Evolutionary conservation across 2,113 vertebrate genomes (phyloP).

Genomic region (Henicopernis longicauda): DNA sequence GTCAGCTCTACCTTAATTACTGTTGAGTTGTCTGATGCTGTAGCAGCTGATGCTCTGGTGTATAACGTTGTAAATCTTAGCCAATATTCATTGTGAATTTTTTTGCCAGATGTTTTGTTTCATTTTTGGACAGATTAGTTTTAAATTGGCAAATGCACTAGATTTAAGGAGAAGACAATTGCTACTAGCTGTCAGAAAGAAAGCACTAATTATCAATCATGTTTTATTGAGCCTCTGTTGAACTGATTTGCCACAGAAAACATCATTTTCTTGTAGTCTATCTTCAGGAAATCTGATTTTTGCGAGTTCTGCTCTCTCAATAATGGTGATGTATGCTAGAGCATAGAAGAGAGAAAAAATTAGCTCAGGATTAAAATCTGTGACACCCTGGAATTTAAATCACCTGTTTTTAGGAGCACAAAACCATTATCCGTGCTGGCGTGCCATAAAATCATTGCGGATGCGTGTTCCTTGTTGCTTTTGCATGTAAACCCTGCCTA

Average conservation of each 20-base stretch:
- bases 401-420: not conserved
- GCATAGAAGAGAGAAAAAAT: not conserved
- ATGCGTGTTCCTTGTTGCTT: not conserved
- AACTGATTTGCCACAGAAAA: not conserved
- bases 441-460: not conserved
- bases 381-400: not conserved
- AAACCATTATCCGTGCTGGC: not conserved
- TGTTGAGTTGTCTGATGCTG: not conserved
- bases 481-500: not conserved
- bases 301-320: not conserved
- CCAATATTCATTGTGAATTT: not conserved
- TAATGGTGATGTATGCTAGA: not conserved
- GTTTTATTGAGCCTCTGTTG: slow-evolving; percentile 6
- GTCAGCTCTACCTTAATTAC: not conserved
- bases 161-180: slow-evolving; percentile 5
- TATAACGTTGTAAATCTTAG: not conserved
- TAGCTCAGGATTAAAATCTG: not conserved
- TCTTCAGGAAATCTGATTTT: not conserved
- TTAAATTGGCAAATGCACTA: not conserved
- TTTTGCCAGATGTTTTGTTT: slow-evolving; percentile 21
- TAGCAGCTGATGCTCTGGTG: not conserved
- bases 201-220: slow-evolving; percentile 5
- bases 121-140: not conserved
- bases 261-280: not conserved
- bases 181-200: not conserved